These are phyloP conservation scores for Phenganax marumi DNA, from an alignment of 92 coral and sea anemone genomes.

Conservation along the genomic window DNA sequence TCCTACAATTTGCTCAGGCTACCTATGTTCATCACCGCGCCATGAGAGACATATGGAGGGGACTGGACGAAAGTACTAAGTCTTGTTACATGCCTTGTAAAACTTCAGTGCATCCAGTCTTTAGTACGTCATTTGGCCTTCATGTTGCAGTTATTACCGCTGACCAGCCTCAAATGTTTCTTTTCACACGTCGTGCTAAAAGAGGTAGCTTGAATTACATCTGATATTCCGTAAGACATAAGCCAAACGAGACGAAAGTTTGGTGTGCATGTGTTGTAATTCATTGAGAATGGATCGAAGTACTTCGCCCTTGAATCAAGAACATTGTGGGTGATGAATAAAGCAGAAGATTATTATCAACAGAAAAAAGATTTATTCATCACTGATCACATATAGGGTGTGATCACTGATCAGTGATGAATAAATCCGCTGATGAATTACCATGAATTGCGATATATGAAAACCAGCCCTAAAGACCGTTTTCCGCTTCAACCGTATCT, in stretches of 20 bases:
- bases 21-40: conserved; percentile 98
- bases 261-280: too few species aligned
- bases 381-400: too few species aligned
- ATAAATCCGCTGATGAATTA: too few species aligned
- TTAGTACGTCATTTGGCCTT: conserved; percentile 98
- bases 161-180: conserved; percentile 81
- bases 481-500: too few species aligned
- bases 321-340: too few species aligned
- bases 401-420: too few species aligned
- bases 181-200: conserved; percentile 85
- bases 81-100: conserved; percentile 76
- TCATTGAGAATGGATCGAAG: too few species aligned
- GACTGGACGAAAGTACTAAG: conserved; percentile 63
- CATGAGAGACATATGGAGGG: conserved; percentile 84
- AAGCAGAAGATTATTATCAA: too few species aligned
- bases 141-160: conserved; percentile 99
- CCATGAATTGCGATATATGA: too few species aligned
- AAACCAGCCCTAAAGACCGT: too few species aligned
- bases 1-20: conserved; percentile 71
- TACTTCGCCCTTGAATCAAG: too few species aligned
- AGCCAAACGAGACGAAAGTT: background rate
- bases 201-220: conserved; percentile 58
- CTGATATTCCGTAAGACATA: background rate
- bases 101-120: conserved; percentile 78
- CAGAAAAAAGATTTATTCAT: too few species aligned